phyloP scores from a whole-genome alignment of 2,113 vertebrate genomes.

The Athene noctua region DNA sequence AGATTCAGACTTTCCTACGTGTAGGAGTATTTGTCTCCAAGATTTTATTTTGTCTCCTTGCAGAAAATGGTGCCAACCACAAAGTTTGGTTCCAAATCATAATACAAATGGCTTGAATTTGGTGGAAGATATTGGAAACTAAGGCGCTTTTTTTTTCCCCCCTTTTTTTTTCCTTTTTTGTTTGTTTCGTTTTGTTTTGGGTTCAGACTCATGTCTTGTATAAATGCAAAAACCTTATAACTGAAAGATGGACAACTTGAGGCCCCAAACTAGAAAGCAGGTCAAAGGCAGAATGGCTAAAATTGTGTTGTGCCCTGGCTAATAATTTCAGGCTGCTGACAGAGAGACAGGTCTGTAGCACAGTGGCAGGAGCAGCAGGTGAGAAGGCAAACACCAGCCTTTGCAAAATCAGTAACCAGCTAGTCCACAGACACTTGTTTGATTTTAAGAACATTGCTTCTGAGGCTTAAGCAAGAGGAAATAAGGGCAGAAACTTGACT shows the following conservation, averaged over 20 bases:
- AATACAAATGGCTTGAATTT: neutral
- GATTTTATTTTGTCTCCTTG: neutral
- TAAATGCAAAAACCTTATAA: neutral
- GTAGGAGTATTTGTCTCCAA: neutral
- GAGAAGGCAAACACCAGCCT: neutral
- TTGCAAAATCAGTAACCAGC: neutral
- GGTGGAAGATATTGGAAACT: neutral
- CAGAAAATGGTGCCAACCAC: neutral
- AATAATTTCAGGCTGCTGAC: neutral
- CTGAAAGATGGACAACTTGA: neutral
- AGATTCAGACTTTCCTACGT: neutral
- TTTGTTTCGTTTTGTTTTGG: neutral
- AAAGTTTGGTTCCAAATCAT: neutral
- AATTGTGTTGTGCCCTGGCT: neutral
- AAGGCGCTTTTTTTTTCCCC: accelerated
- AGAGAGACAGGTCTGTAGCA: neutral
- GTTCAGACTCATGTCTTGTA: neutral
- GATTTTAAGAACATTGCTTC: neutral
- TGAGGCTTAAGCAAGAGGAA: neutral
- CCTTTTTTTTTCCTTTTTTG: accelerated
- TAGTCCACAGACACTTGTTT: neutral
- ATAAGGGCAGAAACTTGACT: neutral
- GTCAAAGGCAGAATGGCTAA: neutral
- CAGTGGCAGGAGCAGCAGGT: neutral
- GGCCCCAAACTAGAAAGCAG: neutral